phyloP scores from a whole-genome alignment of 2,113 vertebrate genomes.

The Malurus cyaneus region DNA sequence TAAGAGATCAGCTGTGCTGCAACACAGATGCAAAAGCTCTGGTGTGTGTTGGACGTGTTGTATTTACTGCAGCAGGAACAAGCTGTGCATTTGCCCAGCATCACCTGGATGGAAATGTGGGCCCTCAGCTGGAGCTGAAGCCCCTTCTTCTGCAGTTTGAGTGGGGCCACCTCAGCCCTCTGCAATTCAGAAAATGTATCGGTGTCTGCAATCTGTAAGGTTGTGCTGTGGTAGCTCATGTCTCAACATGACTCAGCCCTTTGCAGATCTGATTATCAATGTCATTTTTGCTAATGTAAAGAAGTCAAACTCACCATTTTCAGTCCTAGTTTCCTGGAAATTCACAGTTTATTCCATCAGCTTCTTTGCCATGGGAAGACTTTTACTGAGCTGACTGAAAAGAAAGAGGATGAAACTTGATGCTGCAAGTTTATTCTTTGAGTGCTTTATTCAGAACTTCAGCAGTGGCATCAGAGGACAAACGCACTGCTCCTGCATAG shows the following conservation, averaged over 20 bases:
- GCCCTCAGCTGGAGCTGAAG: too few relatives aligned
- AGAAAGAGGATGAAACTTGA: background rate
- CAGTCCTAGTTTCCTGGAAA: background rate
- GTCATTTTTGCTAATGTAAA: background rate
- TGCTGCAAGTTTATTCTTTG: background rate
- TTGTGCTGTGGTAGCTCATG: background rate
- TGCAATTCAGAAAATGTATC: background rate
- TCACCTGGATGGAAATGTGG: background rate
- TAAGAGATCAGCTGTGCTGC: background rate
- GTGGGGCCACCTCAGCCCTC: background rate
- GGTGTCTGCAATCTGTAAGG: background rate
- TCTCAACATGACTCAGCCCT: background rate
- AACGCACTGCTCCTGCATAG: background rate
- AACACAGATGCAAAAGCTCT: background rate
- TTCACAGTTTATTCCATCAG: background rate
- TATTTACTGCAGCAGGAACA: background rate
- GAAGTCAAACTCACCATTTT: background rate
- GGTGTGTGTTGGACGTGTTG: background rate
- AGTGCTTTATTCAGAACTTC: background rate
- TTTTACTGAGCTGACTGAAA: background rate
- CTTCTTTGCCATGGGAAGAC: background rate
- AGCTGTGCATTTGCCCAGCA: background rate
- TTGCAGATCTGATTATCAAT: background rate
- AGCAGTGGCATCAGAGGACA: background rate
- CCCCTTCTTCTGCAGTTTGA: background rate